Evolutionary conservation across 1,140 invertebrate species (phyloP), one percentile per base, ranked within the genome.

Genomic region (Bombus consobrinus): DNA sequence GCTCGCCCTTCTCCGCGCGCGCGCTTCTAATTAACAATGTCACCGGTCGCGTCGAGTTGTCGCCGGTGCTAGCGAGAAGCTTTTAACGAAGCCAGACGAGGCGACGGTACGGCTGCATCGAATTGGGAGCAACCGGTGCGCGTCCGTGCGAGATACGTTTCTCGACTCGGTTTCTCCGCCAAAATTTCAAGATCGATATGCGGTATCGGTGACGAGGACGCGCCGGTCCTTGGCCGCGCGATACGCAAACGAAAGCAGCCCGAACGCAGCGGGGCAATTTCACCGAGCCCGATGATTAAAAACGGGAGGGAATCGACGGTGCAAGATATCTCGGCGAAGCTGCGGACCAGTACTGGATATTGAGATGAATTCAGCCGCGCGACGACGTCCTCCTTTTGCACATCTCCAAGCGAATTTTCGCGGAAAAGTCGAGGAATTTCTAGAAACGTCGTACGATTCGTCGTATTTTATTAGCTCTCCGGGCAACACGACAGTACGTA

Each of bases 1-100:
- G 37, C 2, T 13, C 34, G 15, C 34, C 57, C 69, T n/a, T 1
- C 34, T 15, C 12, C 34, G 57, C 37, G 37, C 28, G 68, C 53
- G 37, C 72, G 4, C 69, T 66, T 75, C 74, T 84, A 75, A 87
- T 87, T 80, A 87, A 87, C 82, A 80, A 79, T 74, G 75, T 80
- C 75, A 0, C 32, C 32, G 64, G 43, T n/a, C 53, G 66, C 53
- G 59, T 62, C 37, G 57, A 43, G 57, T 28, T 2, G 15, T 5
- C 41, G 43, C 1, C 69, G 12, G 5, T 47, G 76, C 71, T 15
- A 53, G 64, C 59, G 71, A 86, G 79, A 77, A 69, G 68, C 69
- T 86, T 83, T 86, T 83, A 83, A 86, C 53, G 80, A 86, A 77
- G 85, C 64, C 78, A 34, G 57, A 34, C 73, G 57, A 76, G 81